phyloP scores from a whole-genome alignment of 2,888 invertebrate species.

The Drosophila emarginata region DNA sequence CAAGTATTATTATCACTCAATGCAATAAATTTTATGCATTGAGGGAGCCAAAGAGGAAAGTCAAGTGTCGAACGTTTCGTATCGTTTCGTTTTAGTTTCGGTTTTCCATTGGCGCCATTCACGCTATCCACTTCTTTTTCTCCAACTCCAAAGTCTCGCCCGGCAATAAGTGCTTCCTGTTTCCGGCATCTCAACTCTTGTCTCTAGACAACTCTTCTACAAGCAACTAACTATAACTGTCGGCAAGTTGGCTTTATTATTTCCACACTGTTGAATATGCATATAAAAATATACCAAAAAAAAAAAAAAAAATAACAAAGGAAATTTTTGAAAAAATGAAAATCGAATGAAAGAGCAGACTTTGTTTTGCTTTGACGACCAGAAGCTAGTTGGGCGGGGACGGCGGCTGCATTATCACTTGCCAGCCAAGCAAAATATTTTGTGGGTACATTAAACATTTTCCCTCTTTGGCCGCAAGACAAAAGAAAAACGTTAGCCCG shows the following conservation, averaged over 20 bases:
- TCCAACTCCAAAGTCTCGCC: conserved; percentile 31
- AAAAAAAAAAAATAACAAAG: not conserved
- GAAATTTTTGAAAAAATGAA: not conserved
- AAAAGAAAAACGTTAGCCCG: conserved; percentile 34
- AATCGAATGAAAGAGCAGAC: conserved; percentile 8
- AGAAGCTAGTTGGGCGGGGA: conserved; percentile 17
- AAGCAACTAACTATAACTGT: conserved; percentile 72
- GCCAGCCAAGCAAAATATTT: conserved; percentile 54
- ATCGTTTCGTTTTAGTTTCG: conserved; percentile 6
- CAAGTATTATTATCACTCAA: conserved; percentile 49
- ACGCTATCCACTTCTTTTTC: not conserved
- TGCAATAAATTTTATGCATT: conserved; percentile 51
- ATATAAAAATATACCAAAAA: conserved; percentile 40
- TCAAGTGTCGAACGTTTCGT: conserved; percentile 47
- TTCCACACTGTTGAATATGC: conserved; percentile 76
- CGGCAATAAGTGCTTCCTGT: conserved; percentile 70
- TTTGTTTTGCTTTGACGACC: conserved; percentile 65
- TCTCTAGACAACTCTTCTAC: conserved; percentile 65
- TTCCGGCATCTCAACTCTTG: conserved; percentile 63
- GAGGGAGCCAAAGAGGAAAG: conserved; percentile 20
- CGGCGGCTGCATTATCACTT: conserved; percentile 64
- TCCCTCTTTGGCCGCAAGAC: conserved; percentile 39
- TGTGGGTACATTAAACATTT: conserved; percentile 71
- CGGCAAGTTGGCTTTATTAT: conserved; percentile 77
- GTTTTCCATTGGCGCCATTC: conserved; percentile 43